Base-by-base conservation (phyloP, 1,140 invertebrate genomes). In the Probaryconus sp. region DNA sequence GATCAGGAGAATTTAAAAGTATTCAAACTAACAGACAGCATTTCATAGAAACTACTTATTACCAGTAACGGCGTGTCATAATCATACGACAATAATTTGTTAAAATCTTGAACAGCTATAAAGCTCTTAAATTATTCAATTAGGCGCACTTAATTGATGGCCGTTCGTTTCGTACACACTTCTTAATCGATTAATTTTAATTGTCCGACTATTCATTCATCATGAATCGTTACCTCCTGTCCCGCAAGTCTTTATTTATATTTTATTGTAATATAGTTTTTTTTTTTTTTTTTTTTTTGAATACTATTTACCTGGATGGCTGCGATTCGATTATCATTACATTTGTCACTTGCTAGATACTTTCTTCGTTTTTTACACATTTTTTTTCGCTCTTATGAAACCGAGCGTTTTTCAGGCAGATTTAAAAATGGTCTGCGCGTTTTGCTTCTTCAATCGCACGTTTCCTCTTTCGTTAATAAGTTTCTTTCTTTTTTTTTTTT, bases 221-320 rank as follows among this genome's bases (percentile, higher is more conserved):
- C 16, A 31, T 45, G 18, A 61, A 35, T 40, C 24, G 30, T 60
- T 14, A 28, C 37, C 51, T 69, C 10, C 10, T 24, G 21, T 5
- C 26, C 40, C 43, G 11, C 43, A 37, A 53, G 31, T 48, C 43
- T 56, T 50, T 53, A 58, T 50, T 79, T 75, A 35, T 33, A 35
- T 77, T 58, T 67, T 71, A 42, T 73, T 45, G 68, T 68, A n/a
- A 38, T 48, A 58, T 56, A 13, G 14, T 3, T 30, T 30, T 30
- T 30, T n/a, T n/a, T n/a, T n/a, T n/a, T n/a, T n/a, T n/a, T n/a
- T n/a, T n/a, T n/a, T n/a, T 53, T 61, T 68, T 58, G 48, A 69
- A 63, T 65, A 79, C 35, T 81, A 67, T 75, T 61, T 75, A 67
- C 50, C 35, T 84, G 83, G 82, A 86, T 85, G 82, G 81, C 84